These are phyloP conservation scores for Leptinotarsa tumamoca DNA, from an alignment of 2,888 invertebrate genomes.

Conservation along the genomic window DNA sequence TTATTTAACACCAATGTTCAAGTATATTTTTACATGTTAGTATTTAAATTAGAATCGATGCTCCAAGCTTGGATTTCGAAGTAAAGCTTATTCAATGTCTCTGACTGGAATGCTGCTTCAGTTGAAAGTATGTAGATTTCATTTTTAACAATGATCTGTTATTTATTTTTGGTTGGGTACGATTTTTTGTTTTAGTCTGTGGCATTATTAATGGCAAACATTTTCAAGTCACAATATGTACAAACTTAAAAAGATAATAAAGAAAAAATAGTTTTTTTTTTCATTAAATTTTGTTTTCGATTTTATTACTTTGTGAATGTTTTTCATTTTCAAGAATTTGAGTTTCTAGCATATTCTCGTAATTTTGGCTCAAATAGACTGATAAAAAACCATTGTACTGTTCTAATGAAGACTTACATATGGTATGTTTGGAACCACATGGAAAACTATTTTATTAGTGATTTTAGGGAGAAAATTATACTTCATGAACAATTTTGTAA, in stretches of 20 bases:
- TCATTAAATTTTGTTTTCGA: not conserved
- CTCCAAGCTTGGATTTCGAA: not conserved
- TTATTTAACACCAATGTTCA: constrained; percentile 24
- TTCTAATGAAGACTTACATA: too few species aligned
- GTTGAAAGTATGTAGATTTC: not conserved
- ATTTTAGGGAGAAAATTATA: too few species aligned
- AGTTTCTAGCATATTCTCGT: too few species aligned
- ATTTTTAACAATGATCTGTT: not conserved
- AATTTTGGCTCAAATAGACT: too few species aligned
- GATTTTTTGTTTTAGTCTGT: not conserved
- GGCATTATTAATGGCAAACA: too few species aligned
- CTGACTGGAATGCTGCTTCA: not conserved
- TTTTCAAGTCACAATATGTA: too few species aligned
- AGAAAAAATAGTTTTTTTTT: not conserved
- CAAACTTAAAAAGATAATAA: not conserved
- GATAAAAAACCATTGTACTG: too few species aligned
- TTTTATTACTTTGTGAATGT: not conserved
- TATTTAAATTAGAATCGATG: constrained; percentile 13
- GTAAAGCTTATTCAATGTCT: not conserved
- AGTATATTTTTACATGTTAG: constrained; percentile 21
- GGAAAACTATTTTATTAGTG: too few species aligned
- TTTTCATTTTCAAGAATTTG: too few species aligned
- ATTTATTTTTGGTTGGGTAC: not conserved
- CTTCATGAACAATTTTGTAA: too few species aligned
- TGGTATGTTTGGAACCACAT: too few species aligned